Evolutionary conservation across 2,888 invertebrate species (phyloP).

Genomic region (Sussaba pulchella): DNA sequence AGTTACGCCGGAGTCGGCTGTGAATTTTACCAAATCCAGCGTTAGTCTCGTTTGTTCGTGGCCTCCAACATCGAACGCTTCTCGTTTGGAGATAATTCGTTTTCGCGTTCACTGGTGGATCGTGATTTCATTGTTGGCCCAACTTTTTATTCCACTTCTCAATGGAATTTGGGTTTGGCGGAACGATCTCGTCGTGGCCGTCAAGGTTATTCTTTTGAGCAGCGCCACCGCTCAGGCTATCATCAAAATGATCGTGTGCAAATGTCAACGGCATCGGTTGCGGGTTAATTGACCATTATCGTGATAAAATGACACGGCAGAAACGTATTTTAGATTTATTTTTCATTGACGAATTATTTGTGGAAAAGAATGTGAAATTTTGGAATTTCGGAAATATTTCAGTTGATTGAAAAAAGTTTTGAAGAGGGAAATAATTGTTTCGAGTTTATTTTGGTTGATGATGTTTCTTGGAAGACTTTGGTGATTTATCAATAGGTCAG

Average conservation of each 20-base stretch:
- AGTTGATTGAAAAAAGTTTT: no score
- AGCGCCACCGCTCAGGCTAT: slow-evolving; percentile 70
- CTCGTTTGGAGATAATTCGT: slow-evolving; percentile 48
- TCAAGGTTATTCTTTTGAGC: slow-evolving; percentile 72
- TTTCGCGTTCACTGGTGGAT: slow-evolving; percentile 71
- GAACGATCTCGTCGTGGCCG: slow-evolving; percentile 64
- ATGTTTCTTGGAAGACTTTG: no score
- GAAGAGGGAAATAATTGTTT: no score
- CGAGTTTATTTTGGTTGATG: no score
- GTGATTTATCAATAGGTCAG: no score
- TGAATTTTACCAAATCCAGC: slow-evolving; percentile 58
- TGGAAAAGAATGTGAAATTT: no score
- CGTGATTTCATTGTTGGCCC: slow-evolving; percentile 60
- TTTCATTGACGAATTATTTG: background rate
- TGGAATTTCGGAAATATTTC: no score
- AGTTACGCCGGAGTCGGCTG: slow-evolving; percentile 48
- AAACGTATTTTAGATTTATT: background rate
- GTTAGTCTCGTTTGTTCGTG: slow-evolving; percentile 69
- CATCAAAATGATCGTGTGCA: slow-evolving; percentile 72
- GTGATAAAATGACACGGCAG: background rate
- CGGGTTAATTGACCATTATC: slow-evolving; percentile 64
- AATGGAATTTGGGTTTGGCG: slow-evolving; percentile 70
- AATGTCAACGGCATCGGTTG: slow-evolving; percentile 65
- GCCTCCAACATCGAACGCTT: slow-evolving; percentile 66
- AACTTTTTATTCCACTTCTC: slow-evolving; percentile 69